Conservation (phyloP, 2,888 invertebrate species). For the Agrochola macilenta region DNA sequence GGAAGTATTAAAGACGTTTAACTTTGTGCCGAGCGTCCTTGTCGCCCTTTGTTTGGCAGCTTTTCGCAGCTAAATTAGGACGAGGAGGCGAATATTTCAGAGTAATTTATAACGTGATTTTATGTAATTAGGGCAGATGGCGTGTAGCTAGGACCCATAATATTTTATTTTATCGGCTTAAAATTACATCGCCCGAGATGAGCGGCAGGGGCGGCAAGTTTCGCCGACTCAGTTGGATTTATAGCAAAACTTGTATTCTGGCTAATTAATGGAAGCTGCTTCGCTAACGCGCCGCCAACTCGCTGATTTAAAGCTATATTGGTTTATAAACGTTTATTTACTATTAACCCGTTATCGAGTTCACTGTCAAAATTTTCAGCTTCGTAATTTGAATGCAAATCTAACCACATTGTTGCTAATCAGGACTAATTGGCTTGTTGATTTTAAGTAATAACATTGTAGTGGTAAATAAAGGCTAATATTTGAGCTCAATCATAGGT, state of each 20-base stretch:
- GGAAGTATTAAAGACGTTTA: conserved; percentile 83
- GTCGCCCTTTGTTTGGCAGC: conserved; percentile 83
- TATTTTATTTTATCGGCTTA: conserved; percentile 89
- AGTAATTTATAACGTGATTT: conserved; percentile 86
- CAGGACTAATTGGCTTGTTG: conserved; percentile 42
- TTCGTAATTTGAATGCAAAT: conserved; percentile 46
- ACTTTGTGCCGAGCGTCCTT: conserved; percentile 78
- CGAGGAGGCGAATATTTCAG: conserved; percentile 80
- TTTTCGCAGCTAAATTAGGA: conserved; percentile 81
- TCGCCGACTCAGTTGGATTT: conserved; percentile 85
- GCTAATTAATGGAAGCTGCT: conserved; percentile 89
- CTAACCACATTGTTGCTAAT: conserved; percentile 43
- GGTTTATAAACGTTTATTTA: conserved; percentile 78
- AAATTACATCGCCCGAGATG: conserved; percentile 85
- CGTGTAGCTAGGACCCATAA: conserved; percentile 80
- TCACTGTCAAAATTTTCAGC: conserved; percentile 33
- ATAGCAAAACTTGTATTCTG: conserved; percentile 89
- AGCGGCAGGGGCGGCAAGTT: conserved; percentile 85
- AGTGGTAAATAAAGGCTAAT: conserved; percentile 72
- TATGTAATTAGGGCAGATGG: conserved; percentile 85
- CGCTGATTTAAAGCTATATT: conserved; percentile 83
- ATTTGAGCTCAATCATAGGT: conserved; percentile 68
- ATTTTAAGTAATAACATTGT: conserved; percentile 28
- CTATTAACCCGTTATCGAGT: conserved; percentile 58
- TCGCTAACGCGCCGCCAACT: conserved; percentile 80